These are phyloP conservation scores for Carollia perspicillata DNA, from an alignment of 2,113 vertebrate genomes.

Conservation along the genomic window DNA sequence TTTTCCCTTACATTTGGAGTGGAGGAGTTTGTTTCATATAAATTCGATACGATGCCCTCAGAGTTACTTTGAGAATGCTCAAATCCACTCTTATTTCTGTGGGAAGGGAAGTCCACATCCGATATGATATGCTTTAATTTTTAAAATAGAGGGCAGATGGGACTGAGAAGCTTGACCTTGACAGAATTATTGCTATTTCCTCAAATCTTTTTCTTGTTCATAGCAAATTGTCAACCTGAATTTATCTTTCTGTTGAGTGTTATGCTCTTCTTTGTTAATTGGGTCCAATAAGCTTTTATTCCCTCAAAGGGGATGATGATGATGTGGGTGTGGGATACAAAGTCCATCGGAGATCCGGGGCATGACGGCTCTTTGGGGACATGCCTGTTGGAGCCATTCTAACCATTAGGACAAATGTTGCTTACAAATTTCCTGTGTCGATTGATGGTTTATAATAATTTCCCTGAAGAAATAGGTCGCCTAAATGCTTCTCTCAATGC, in stretches of 20 bases:
- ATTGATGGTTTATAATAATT: background rate
- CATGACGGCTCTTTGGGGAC: background rate
- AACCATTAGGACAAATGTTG: background rate
- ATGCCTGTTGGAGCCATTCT: background rate
- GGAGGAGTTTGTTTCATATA: constrained; percentile 10
- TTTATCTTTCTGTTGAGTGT: background rate
- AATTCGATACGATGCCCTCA: background rate
- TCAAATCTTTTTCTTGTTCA: background rate
- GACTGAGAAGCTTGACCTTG: constrained; percentile 56
- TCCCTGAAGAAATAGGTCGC: background rate
- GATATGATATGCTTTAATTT: background rate
- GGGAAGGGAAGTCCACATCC: background rate
- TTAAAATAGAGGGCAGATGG: background rate
- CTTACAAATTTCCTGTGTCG: background rate
- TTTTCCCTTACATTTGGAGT: background rate
- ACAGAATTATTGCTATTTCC: background rate
- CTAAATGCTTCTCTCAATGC: background rate
- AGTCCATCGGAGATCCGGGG: background rate
- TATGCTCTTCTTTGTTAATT: background rate
- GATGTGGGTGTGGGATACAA: background rate
- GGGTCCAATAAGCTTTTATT: background rate
- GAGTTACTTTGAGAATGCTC: constrained; percentile 22
- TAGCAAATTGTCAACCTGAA: background rate
- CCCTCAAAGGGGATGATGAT: background rate
- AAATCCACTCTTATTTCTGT: background rate